Evolutionary conservation across 2,888 invertebrate genomes (phyloP), one percentile per base, ranked within the genome.

Genomic region (Drosophila mimica): DNA sequence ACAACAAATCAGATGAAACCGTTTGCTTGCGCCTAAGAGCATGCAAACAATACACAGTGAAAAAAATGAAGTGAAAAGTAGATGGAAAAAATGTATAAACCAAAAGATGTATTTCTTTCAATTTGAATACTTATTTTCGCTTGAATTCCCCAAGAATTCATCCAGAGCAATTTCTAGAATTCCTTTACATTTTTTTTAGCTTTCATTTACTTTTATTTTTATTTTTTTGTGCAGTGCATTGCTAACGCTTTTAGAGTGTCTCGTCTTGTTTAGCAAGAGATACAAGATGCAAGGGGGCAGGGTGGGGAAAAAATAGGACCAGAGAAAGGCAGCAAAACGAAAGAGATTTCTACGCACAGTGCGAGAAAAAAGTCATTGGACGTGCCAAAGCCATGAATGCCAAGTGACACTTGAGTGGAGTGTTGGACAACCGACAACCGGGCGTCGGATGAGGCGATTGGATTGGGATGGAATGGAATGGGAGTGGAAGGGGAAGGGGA

Each of bases 341-440:
- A 73, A 58, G 58, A 70, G 58, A 81, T 79, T 64, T 52, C 51
- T 58, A 73, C 66, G 76, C 76, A 82, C 73, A 82, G 80, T 71
- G 75, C 68, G 51, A 75, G 63, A 79, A 79, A 81, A 70, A 82
- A 80, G 75, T 82, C 71, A 81, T 4, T 76, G 83, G 81, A 83
- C 81, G 74, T 80, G 81, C 74, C 73, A 70, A 67, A 61, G 81
- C 83, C 61, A 79, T 81, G 80, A 81, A 81, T 81, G 80, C 73
- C 83, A 81, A 81, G 80, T 81, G 80, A 82, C 80, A 81, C 83
- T 81, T 76, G 76, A 81, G 63, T 75, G 59, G 79, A 79, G 75
- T 79, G 75, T 81, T 64, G 71, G 80, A 75, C 80, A 75, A 57
- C 48, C 52, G 52, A 71, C 57, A 25, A n/a, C 15, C 2, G 11